A percentile compares a stretch with the other conserved stretches of the same genome.
Evolutionary conservation across 1,140 invertebrate genomes (phyloP).

Genomic region (Heliconius hermathena): DNA sequence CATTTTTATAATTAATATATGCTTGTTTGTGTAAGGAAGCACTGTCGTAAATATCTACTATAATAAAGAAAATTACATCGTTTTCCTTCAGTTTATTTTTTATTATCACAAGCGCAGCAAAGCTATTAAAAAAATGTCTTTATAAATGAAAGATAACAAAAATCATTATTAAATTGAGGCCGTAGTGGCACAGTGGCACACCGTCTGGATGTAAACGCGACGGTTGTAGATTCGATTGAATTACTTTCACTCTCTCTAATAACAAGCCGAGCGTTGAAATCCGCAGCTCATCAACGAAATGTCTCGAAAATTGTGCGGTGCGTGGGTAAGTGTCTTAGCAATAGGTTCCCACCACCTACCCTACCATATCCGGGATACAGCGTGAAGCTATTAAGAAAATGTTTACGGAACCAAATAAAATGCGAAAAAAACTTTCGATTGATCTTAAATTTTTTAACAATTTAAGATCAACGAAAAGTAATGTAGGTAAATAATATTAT

Average conservation of each 20-base stretch:
- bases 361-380: not conserved
- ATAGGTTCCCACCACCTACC: not conserved
- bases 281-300: not conserved
- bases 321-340: not conserved
- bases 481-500: not conserved
- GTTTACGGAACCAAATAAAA: no score
- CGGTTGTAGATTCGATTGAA: not conserved
- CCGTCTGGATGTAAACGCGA: not conserved
- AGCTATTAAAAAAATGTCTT: no score
- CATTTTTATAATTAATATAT: no score
- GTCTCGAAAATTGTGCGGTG: not conserved
- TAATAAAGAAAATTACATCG: no score
- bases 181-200: not conserved
- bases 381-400: not conserved
- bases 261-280: not conserved
- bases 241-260: not conserved
- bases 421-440: no score
- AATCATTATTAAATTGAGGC: no score
- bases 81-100: no score
- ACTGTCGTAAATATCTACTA: no score
- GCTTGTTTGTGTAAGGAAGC: no score
- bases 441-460: no score
- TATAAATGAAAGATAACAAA: not conserved
- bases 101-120: not conserved
- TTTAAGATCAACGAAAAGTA: not conserved